Percentiles rank a stretch among this genome's conserved stretches.
Conservation (phyloP, 2,888 invertebrate species). For the Campaea margaritaria region DNA sequence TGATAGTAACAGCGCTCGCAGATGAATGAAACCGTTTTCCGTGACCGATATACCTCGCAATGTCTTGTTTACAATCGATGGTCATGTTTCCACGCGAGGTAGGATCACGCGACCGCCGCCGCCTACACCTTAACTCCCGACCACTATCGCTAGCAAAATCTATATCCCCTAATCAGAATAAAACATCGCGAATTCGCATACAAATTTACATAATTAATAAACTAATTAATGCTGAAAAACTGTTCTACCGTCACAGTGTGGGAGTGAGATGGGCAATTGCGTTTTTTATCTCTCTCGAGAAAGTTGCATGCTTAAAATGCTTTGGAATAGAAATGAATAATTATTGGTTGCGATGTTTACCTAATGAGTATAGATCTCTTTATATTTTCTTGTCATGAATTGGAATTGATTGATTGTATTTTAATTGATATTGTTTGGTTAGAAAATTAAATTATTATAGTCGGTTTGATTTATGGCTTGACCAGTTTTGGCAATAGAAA, state of each 20-base stretch:
- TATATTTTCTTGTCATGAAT: slow-evolving; percentile 56
- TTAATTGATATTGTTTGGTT: slow-evolving; percentile 48
- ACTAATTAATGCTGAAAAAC: slow-evolving; percentile 75
- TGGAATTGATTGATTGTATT: slow-evolving; percentile 50
- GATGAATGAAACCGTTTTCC: slow-evolving; percentile 17
- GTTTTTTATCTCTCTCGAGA: slow-evolving; percentile 45
- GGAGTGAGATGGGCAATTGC: slow-evolving; percentile 49
- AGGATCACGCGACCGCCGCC: slow-evolving; percentile 15
- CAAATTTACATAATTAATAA: slow-evolving; percentile 82
- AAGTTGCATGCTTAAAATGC: slow-evolving; percentile 52
- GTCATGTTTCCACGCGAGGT: slow-evolving; percentile 20
- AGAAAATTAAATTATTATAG: slow-evolving; percentile 43
- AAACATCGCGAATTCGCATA: slow-evolving; percentile 79
- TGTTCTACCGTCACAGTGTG: slow-evolving; percentile 68
- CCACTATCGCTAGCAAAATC: slow-evolving; percentile 55
- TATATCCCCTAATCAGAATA: slow-evolving; percentile 75
- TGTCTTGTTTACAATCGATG: slow-evolving; percentile 18
- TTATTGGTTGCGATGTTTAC: slow-evolving; percentile 55
- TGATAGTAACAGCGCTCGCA: neutral
- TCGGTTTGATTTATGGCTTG: slow-evolving; percentile 36
- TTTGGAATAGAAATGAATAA: slow-evolving; percentile 52
- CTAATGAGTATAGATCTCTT: slow-evolving; percentile 51
- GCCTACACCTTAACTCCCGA: slow-evolving; percentile 7
- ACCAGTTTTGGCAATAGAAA: slow-evolving; percentile 20
- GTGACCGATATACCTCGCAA: slow-evolving; percentile 12